phyloP scores from a whole-genome alignment of 2,888 invertebrate genomes.

The Bedellia somnulentella region DNA sequence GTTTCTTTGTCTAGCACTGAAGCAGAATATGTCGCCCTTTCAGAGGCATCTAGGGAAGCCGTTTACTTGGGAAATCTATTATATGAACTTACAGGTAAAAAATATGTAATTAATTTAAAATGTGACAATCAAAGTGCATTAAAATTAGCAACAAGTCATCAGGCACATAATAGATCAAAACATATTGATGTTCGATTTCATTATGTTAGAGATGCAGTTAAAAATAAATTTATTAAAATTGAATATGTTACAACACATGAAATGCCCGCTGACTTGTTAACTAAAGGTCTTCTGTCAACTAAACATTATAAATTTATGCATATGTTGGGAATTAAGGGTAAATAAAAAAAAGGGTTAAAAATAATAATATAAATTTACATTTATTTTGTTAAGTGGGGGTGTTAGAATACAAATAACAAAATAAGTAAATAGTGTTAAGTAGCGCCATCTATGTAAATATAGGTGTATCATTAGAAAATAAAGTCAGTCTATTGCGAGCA shows the following conservation, averaged over 20 bases:
- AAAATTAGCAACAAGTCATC: constrained; percentile 1
- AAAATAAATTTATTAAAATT: not conserved
- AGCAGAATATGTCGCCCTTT: constrained; percentile 5
- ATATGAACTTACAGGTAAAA: constrained; percentile 1
- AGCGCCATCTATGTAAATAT: no score
- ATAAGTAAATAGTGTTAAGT: no score
- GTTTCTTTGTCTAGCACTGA: constrained; percentile 4
- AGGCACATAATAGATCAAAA: not conserved
- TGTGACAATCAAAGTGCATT: constrained; percentile 2
- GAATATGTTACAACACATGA: not conserved
- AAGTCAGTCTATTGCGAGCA: no score
- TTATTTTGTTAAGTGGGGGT: no score
- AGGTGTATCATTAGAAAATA: no score
- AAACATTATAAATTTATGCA: constrained; percentile 1
- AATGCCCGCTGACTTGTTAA: constrained; percentile 1
- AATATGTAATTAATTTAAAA: not conserved
- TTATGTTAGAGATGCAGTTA: constrained; percentile 2
- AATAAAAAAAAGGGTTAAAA: no score
- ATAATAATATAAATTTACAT: no score
- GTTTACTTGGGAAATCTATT: constrained; percentile 5
- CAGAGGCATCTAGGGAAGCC: constrained; percentile 5
- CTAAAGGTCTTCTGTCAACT: not conserved
- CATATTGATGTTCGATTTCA: constrained; percentile 3
- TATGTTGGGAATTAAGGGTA: not conserved
- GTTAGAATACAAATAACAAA: no score